A percentile compares a stretch with the other conserved stretches of the same genome.
phyloP scores from a whole-genome alignment of 2,113 vertebrate species.

The Mustelus asterias region DNA sequence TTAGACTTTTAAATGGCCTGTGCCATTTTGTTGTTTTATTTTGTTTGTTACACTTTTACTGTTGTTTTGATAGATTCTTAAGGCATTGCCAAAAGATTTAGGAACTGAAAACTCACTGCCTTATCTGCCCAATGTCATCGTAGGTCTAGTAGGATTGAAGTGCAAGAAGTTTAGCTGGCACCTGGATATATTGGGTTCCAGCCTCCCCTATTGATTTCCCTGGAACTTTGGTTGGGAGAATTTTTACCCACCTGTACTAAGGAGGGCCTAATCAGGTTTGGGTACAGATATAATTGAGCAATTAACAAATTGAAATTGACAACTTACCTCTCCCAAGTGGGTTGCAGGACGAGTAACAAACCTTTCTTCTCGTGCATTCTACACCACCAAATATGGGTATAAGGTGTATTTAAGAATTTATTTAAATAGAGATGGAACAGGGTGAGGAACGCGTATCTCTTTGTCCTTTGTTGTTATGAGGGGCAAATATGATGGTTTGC shows the following conservation, averaged over 20 bases:
- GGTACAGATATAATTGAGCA: neutral
- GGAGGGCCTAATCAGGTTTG: neutral
- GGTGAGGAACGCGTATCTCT: slow-evolving; percentile 69
- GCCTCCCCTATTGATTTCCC: neutral
- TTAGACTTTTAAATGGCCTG: neutral
- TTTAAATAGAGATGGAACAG: slow-evolving; percentile 67
- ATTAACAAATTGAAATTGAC: too few species aligned
- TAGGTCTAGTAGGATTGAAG: neutral
- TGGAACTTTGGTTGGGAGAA: neutral
- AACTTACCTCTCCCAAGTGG: too few species aligned
- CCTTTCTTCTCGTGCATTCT: slow-evolving; percentile 55
- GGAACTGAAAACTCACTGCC: neutral
- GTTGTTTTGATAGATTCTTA: neutral
- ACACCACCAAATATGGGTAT: slow-evolving; percentile 70
- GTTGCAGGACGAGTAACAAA: too few species aligned
- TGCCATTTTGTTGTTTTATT: neutral
- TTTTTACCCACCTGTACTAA: neutral
- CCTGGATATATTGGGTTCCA: neutral
- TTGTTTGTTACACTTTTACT: neutral
- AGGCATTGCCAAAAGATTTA: neutral
- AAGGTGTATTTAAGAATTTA: slow-evolving; percentile 72
- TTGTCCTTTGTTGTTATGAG: slow-evolving; percentile 77
- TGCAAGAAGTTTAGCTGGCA: neutral
- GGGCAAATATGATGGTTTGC: slow-evolving; percentile 70
- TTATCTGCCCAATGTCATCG: neutral